Base-by-base conservation (phyloP, 2,888 invertebrate genomes). In the Gryllus longicercus region DNA sequence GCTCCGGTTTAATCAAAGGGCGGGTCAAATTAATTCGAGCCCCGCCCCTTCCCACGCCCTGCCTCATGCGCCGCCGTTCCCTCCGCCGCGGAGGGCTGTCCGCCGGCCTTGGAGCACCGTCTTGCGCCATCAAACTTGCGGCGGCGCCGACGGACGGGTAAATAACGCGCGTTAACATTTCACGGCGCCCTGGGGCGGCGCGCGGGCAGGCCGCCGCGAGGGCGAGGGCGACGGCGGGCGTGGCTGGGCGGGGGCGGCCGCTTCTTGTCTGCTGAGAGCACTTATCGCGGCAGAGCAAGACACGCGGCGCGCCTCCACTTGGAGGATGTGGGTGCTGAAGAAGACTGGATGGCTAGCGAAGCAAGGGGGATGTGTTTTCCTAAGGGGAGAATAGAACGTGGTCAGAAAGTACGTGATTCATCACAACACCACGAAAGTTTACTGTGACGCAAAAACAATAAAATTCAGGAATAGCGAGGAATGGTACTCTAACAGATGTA, bases 91-190 rank as follows among this genome's bases (percentile, higher is more conserved):
- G 14, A 18, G 5, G 16, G 63, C 2, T 63, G 63, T 63, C 63
- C 63, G 63, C 3, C 16, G 63, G 63, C 14, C 63, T n/a, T 14
- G 16, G 14, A 4, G 63, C 63, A n/a, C 63, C 63, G 63, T 63
- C 63, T 63, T 63, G 63, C 63, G 63, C 63, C 63, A 63, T 63
- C 63, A 63, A 63, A 63, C 63, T 63, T 18, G 63, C 63, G 63
- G 63, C 63, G 63, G n/a, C 63, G n/a, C 63, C 63, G 16, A 63
- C 16, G 63, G 63, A n/a, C 63, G 63, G 63, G 38, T 63, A 63
- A 63, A 63, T 63, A 63, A 63, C 14, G 16, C 63, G 63, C 63
- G 63, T 63, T 63, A 63, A 63, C 63, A n/a, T 63, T 63, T 63
- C 63, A 63, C n/a, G 63, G n/a, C 63, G n/a, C n/a, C 63, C 63